phyloP scores from a whole-genome alignment of 2,113 vertebrate genomes.

The Aegotheles bennettii region DNA sequence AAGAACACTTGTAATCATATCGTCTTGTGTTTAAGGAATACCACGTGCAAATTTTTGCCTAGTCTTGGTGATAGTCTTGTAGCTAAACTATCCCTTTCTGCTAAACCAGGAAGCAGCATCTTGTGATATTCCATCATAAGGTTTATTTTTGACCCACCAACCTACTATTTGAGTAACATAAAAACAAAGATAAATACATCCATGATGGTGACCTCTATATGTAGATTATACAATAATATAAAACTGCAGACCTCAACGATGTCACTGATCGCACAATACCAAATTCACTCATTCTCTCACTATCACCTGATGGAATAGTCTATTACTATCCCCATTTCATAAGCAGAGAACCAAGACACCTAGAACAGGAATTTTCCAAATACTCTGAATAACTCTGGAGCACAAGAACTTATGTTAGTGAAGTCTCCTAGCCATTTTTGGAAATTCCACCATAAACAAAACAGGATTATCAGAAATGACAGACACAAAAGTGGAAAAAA shows the following conservation, averaged over 20 bases:
- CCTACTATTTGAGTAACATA: background rate
- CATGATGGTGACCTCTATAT: background rate
- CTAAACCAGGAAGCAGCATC: background rate
- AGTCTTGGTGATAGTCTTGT: background rate
- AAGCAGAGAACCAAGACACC: background rate
- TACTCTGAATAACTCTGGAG: background rate
- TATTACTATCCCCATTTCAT: background rate
- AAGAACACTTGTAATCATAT: background rate
- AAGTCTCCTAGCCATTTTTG: background rate
- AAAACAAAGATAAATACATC: background rate
- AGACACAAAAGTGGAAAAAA: background rate
- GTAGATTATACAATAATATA: background rate
- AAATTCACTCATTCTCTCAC: background rate
- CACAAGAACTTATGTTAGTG: fast-evolving
- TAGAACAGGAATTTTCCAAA: background rate
- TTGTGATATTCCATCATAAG: background rate
- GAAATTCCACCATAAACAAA: background rate
- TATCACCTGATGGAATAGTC: background rate
- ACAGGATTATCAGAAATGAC: background rate
- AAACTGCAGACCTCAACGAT: background rate
- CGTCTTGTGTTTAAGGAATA: background rate
- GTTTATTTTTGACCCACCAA: background rate
- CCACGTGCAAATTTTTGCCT: background rate
- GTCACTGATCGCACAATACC: background rate
- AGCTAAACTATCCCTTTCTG: background rate